Conservation (phyloP, 1,140 invertebrate genomes). For the Macrotrachela quadricornifera region DNA sequence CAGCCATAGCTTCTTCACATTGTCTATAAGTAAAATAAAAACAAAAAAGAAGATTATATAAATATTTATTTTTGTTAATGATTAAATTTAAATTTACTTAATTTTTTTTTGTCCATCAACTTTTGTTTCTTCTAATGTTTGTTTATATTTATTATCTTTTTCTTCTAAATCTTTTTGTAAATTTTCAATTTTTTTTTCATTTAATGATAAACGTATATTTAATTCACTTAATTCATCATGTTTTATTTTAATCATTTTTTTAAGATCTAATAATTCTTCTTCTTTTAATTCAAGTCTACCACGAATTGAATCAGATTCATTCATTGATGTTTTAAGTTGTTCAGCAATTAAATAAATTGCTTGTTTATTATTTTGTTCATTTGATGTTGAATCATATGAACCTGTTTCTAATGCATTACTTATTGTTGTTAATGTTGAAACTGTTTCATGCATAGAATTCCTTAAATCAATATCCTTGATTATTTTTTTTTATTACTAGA, state of each 20-base stretch:
- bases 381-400: slow-evolving; percentile 50
- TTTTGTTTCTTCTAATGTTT: slow-evolving; percentile 66
- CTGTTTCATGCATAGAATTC: neutral
- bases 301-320: slow-evolving; percentile 58
- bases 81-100: too few relatives aligned
- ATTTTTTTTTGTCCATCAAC: slow-evolving; percentile 53
- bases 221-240: slow-evolving; percentile 79
- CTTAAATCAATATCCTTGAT: neutral
- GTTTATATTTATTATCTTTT: slow-evolving; percentile 37
- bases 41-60: too few relatives aligned
- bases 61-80: too few relatives aligned
- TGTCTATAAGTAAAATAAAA: too few relatives aligned
- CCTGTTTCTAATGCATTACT: slow-evolving; percentile 47
- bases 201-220: slow-evolving; percentile 64
- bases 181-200: slow-evolving; percentile 70
- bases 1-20: slow-evolving; percentile 73
- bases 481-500: slow-evolving; percentile 19
- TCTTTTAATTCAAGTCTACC: slow-evolving; percentile 63
- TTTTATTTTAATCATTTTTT: slow-evolving; percentile 58
- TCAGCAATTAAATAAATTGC: neutral
- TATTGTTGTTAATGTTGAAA: neutral
- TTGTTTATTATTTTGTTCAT: slow-evolving; percentile 27
- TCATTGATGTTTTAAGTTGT: slow-evolving; percentile 1
- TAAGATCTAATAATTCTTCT: slow-evolving; percentile 62
- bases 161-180: slow-evolving; percentile 59